Conservation (phyloP, 2,797 vertebrate genomes). For the Propithecus deckenii region DNA sequence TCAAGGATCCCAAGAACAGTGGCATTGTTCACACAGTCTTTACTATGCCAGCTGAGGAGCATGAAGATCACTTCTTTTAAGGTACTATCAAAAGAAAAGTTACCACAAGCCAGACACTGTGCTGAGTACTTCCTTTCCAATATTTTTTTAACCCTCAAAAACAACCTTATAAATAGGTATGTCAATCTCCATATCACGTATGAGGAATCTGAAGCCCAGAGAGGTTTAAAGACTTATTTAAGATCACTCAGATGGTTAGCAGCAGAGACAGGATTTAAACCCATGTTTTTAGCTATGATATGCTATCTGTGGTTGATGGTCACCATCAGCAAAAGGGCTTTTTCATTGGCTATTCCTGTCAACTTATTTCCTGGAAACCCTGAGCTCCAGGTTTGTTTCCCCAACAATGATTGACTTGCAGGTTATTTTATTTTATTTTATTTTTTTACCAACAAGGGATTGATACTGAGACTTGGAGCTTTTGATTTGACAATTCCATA, state of each 20-base stretch:
- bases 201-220: neutral
- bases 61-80: neutral
- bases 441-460: neutral
- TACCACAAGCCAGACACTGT: neutral
- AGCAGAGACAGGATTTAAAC: neutral
- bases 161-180: neutral
- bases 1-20: neutral
- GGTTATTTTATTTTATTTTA: no score
- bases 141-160: neutral
- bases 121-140: neutral
- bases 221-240: neutral
- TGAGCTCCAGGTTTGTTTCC: neutral
- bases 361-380: neutral
- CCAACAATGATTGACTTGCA: neutral
- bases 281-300: neutral
- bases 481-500: neutral
- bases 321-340: neutral
- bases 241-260: neutral
- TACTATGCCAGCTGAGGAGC: neutral
- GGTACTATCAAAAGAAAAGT: neutral
- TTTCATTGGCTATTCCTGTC: neutral
- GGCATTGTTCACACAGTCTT: neutral
- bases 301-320: neutral
- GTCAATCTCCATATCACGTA: neutral
- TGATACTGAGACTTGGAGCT: neutral